Base-by-base conservation (phyloP, 1,140 invertebrate species). In the Bombus impatiens region DNA sequence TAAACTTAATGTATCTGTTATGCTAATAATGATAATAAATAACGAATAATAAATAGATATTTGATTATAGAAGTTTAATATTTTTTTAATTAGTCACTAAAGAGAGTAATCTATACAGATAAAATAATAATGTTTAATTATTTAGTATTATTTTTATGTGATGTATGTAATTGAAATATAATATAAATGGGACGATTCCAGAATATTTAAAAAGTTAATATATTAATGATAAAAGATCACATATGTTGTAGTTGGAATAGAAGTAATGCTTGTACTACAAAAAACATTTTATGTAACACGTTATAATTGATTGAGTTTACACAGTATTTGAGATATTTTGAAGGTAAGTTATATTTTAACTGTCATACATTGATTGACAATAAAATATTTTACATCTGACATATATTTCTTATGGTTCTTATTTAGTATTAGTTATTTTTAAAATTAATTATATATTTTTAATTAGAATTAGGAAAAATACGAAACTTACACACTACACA, bases 131-230 rank as follows among this genome's bases (percentile, higher is more conserved):
- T 57, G 35, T 72, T 42, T 32, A 71, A 42, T 44, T 72, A 13
- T 44, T 44, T 8, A 32, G 18, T 28, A 37, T 28, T 57, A 57
- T 70, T 6, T 13, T 42, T 9, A 76, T 28, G 13, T 57, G 37
- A 40, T 15, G 9, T 77, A 77, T 37, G 8, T 3, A 59, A 35
- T 75, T 70, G 28, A 13, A 77, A 67, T 68, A 53, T 18, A 65
- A 82, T 87, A 71, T 77, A 78, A 42, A 71, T 71, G 70, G 70
- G 70, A 82, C 87, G 87, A 87, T 88, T 88, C 84, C 87, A 88
- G 40, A 86, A 86, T 59, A 65, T 75, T 74, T 74, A 2, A n/a
- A 53, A 15, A 76, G 70, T 67, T 78, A 12, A 65, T 53, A 15
- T 47, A 47, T 18, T 5, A 44, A 10, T 57, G 9, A 37, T n/a